Percentiles rank a stretch among this genome's conserved stretches.
Conservation (phyloP, 2,113 vertebrate species). For the Hemiprocne comata region DNA sequence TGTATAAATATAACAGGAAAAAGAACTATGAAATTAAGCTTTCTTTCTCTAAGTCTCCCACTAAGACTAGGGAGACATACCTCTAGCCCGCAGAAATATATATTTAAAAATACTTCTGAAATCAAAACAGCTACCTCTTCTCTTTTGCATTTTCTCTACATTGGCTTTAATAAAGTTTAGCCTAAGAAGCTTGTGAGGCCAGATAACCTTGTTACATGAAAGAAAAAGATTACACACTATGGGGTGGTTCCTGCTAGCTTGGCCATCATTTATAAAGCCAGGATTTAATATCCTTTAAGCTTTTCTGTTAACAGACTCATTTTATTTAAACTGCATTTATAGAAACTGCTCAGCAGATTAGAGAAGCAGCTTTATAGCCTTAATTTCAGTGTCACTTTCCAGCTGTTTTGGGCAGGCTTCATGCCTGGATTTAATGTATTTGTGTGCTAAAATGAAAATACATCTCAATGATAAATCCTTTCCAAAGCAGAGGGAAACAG, state of each 20-base stretch:
- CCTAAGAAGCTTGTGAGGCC: constrained; percentile 40
- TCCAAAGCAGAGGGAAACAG: constrained; percentile 23
- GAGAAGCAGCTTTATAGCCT: constrained; percentile 46
- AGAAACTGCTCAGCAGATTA: constrained; percentile 63
- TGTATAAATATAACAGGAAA: background rate
- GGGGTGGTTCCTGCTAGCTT: constrained; percentile 40
- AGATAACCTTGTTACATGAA: constrained; percentile 60
- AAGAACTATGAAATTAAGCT: background rate
- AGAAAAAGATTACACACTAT: constrained; percentile 26
- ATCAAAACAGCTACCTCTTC: background rate
- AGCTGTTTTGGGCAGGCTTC: constrained; percentile 57
- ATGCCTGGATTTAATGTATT: constrained; percentile 52
- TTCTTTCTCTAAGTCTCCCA: background rate
- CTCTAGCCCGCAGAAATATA: background rate
- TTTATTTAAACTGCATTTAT: constrained; percentile 72
- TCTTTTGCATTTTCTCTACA: constrained; percentile 19
- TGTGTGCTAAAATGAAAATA: constrained; percentile 46
- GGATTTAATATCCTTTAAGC: constrained; percentile 63
- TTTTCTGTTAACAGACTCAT: constrained; percentile 53
- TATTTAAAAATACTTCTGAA: background rate
- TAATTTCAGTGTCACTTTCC: constrained; percentile 69
- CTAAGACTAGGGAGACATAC: background rate
- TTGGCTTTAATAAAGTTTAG: constrained; percentile 64
- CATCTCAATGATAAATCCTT: constrained; percentile 54
- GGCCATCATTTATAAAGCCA: constrained; percentile 44